Evolutionary conservation across 2,888 invertebrate species (phyloP).

Genomic region (Microctonus brassicae): DNA sequence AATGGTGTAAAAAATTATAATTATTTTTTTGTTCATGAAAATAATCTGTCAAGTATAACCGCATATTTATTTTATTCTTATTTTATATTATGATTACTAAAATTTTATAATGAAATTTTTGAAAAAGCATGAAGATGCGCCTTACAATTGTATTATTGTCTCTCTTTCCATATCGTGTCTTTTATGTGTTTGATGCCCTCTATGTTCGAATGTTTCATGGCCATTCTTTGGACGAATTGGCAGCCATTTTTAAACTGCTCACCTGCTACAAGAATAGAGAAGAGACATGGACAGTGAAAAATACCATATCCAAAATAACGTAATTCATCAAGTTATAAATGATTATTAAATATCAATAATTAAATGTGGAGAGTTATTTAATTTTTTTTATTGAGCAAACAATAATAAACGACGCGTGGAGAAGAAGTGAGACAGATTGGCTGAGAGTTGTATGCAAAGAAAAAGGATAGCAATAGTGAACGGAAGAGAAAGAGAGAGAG

Average conservation of each 20-base stretch:
- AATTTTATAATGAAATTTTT: too few species aligned
- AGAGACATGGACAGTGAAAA: slow-evolving; percentile 34
- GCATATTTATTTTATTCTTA: too few species aligned
- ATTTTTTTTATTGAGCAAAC: not conserved
- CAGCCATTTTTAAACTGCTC: slow-evolving; percentile 67
- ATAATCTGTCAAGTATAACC: too few species aligned
- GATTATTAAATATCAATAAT: slow-evolving; percentile 4
- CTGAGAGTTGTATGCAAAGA: slow-evolving; percentile 4
- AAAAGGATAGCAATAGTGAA: slow-evolving; percentile 31
- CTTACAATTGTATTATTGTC: too few species aligned
- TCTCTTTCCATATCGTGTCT: too few species aligned
- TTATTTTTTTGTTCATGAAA: too few species aligned
- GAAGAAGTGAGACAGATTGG: slow-evolving; percentile 1
- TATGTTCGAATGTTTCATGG: slow-evolving; percentile 37
- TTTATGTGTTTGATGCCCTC: too few species aligned
- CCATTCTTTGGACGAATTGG: slow-evolving; percentile 49
- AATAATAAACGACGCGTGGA: slow-evolving; percentile 11
- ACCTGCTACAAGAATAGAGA: slow-evolving; percentile 53
- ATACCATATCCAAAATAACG: slow-evolving; percentile 26
- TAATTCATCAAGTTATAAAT: slow-evolving; percentile 22
- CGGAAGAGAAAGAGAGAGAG: slow-evolving; percentile 42
- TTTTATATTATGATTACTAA: too few species aligned
- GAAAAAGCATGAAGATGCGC: too few species aligned
- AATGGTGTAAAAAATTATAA: too few species aligned
- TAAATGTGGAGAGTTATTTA: not conserved